Base-by-base conservation (phyloP, 2,113 vertebrate species). In the Alaudala cheleensis region DNA sequence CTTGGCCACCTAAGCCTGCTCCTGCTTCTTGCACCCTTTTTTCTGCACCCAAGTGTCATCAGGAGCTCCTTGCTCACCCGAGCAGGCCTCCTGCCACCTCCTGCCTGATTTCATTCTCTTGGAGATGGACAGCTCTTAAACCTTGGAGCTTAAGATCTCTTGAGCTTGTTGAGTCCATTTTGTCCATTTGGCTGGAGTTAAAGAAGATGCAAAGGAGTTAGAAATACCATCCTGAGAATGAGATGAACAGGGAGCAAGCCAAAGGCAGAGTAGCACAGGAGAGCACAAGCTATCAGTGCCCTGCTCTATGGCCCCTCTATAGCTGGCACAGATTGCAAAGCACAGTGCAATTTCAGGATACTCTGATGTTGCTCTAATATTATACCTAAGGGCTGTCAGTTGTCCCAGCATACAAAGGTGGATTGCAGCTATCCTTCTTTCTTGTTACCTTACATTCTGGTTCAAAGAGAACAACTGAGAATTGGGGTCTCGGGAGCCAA, bases 381-480 rank as follows among this genome's bases (percentile, higher is more conserved):
- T 89, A 53, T 64, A 70, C n/a, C 10, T 44, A 37, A 81, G 57
- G 85, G n/a, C 84, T 21, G 26, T 72, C 80, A 65, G 31, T 29
- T 85, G 83, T 76, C 53, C 91, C 70, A 65, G 94, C 91, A 92
- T 4, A 93, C 45, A 96, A 92, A 97, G 57, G 73, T 45, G 61
- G 40, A 81, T 91, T 56, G 61, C 72, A 88, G 86, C 56, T 71
- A 39, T 67, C 53, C 37, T 78, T 94, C 86, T 95, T 95, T 95
- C 69, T 95, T 94, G 61, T 92, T 91, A 60, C 37, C 53, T 94
- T 92, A 84, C 14, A 60, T 78, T 76, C 56, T 65, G 83, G 65
- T 91, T 94, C 95, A 97, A 96, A 97, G 81, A 81, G 12, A 90
- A 15, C 22, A 83, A 78, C 76, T 91, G 76, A 92, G 89, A 89